phyloP scores from a whole-genome alignment of 1,140 invertebrate species.

The Sycophila sp. region DNA sequence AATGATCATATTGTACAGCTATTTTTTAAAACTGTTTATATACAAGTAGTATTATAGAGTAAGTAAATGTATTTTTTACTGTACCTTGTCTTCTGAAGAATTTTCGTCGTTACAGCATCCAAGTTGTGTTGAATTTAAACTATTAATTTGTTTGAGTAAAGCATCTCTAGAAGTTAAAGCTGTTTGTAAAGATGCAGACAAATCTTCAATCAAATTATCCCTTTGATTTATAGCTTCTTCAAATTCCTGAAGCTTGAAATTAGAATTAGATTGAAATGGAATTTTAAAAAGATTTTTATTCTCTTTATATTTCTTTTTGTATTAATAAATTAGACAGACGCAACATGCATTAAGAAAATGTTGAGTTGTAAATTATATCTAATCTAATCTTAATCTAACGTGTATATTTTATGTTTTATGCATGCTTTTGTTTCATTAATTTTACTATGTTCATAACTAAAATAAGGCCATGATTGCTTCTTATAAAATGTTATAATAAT shows the following conservation, averaged over 20 bases:
- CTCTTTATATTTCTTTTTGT: too few relatives aligned
- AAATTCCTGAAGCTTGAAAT: slow-evolving; percentile 55
- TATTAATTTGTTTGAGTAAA: slow-evolving; percentile 50
- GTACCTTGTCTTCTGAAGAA: slow-evolving; percentile 52
- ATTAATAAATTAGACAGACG: too few relatives aligned
- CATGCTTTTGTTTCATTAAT: slow-evolving; percentile 6
- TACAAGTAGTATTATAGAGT: too few relatives aligned
- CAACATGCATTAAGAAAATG: too few relatives aligned
- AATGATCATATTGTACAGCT: too few relatives aligned
- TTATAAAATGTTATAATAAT: too few relatives aligned
- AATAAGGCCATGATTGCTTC: too few relatives aligned
- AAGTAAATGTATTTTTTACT: too few relatives aligned
- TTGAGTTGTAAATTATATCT: too few relatives aligned
- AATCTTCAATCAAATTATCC: slow-evolving; percentile 59
- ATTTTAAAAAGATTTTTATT: too few relatives aligned
- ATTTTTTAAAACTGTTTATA: too few relatives aligned
- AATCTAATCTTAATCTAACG: background rate
- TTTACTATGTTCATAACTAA: slow-evolving; percentile 11
- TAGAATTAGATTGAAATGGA: slow-evolving; percentile 33
- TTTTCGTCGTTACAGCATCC: slow-evolving; percentile 35
- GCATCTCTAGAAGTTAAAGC: slow-evolving; percentile 55
- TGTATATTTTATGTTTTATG: background rate
- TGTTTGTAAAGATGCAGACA: slow-evolving; percentile 57
- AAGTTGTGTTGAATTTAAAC: slow-evolving; percentile 46
- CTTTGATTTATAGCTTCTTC: slow-evolving; percentile 56